Base-by-base conservation (phyloP, 2,797 vertebrate species). In the Paedocypris micromegethes region DNA sequence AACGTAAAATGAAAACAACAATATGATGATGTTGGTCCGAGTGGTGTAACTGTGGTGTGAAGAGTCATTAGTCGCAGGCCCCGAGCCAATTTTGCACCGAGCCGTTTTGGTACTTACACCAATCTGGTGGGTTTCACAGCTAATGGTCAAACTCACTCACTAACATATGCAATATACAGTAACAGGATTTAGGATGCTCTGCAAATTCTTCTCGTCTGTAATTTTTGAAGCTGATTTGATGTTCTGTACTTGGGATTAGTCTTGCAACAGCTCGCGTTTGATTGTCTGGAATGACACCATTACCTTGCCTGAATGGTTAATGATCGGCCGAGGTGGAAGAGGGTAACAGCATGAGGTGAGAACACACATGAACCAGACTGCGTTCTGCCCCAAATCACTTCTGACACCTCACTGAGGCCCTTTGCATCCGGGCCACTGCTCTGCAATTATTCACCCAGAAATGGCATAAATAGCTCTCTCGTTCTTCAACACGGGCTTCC, bases 221-320 rank as follows among this genome's bases (percentile, higher is more conserved):
- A 67, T 78, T 72, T 59, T 76, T 77, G 80, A 61, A 61, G 44
- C 64, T 44, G 68, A 80, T 85, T 85, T 83, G 79, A 83, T 82
- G 70, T 83, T 79, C 78, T 80, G 82, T 80, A 78, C 80, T 85
- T 81, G 74, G 81, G 72, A n/a, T 52, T 41, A 63, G 75, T 78
- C 71, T 82, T 84, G 83, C 85, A 85, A 86, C 84, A 80, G 81
- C 86, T 83, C 82, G 86, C 79, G 78, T 82, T 74, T 55, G 81
- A 86, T 88, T 88, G 86, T 87, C 84, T 91, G 86, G 83, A 85
- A 87, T 89, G 83, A 88, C 86, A 84, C 80, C 76, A 87, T 89
- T 88, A 88, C 78, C 84, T 86, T 86, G 86, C 87, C 86, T 88
- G 84, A 82, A 81, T 87, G 81, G 83, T 83, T 89, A 90, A 91